Percentiles rank a stretch among this genome's conserved stretches.
phyloP scores from a whole-genome alignment of 2,113 vertebrate genomes.

The Microtus richardsoni region DNA sequence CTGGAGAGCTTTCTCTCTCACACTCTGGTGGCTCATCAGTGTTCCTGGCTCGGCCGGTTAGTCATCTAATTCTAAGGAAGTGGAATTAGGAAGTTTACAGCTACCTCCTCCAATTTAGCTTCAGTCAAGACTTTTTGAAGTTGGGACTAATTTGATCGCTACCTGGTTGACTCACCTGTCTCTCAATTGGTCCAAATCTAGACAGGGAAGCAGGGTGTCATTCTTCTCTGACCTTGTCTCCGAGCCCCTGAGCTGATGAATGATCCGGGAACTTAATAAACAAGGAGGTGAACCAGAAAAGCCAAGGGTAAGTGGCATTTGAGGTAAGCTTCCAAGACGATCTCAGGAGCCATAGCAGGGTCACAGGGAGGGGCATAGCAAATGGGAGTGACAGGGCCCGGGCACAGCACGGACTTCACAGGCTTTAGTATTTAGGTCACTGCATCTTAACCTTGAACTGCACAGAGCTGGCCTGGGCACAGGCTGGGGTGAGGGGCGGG shows the following conservation, averaged over 20 bases:
- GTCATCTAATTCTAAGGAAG: background rate
- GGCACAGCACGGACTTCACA: background rate
- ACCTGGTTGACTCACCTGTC: background rate
- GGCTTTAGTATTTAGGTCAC: background rate
- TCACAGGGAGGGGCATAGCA: background rate
- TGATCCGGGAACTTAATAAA: background rate
- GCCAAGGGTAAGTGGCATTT: background rate
- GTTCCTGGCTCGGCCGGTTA: background rate
- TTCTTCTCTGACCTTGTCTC: conserved; percentile 7
- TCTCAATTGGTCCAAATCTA: background rate
- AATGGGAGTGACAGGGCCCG: background rate
- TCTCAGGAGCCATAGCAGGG: background rate
- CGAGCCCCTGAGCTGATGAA: background rate
- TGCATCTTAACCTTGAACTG: background rate
- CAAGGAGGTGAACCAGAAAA: background rate
- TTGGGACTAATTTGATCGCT: conserved; percentile 10
- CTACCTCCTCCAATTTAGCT: conserved; percentile 22
- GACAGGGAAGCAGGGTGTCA: background rate
- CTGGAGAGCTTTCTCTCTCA: background rate
- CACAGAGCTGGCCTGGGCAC: too few relatives aligned
- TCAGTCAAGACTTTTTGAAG: conserved; percentile 23
- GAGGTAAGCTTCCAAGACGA: background rate
- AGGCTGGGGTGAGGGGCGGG: too few relatives aligned
- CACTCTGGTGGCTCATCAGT: background rate
- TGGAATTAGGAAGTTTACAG: background rate